A percentile compares a stretch with the other conserved stretches of the same genome.
Conservation (phyloP, 2,888 invertebrate species). For the Himalopsyche kuldschensis region DNA sequence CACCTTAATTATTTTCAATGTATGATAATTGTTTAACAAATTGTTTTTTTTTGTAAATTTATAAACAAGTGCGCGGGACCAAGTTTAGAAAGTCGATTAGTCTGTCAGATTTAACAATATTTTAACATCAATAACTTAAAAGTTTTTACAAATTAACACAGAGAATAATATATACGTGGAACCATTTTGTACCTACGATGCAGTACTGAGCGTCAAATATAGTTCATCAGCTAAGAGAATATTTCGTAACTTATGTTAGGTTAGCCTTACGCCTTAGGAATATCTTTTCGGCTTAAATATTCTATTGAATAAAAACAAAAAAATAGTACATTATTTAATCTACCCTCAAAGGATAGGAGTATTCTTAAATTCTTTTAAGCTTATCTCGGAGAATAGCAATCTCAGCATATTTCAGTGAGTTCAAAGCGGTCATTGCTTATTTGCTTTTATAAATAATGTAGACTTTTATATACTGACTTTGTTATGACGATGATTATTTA, state of each 20-base stretch:
- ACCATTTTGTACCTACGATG: constrained; percentile 20
- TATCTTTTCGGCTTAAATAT: not conserved
- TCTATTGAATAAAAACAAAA: not conserved
- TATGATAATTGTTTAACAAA: not conserved
- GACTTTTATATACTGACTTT: not conserved
- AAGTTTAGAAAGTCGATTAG: constrained; percentile 26
- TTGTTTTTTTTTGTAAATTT: constrained; percentile 10
- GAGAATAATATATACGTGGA: constrained; percentile 2
- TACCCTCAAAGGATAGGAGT: not conserved
- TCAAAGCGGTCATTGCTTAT: not conserved
- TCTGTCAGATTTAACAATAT: constrained; percentile 5
- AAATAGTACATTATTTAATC: not conserved
- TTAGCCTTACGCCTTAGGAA: not conserved
- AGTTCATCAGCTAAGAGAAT: not conserved
- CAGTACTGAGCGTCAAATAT: constrained; percentile 9
- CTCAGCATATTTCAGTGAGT: not conserved
- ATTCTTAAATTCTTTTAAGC: not conserved
- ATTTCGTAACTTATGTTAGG: not conserved
- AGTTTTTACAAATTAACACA: constrained; percentile 8
- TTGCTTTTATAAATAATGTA: not conserved
- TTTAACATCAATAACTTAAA: constrained; percentile 9
- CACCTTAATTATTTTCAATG: not conserved
- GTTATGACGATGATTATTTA: not conserved
- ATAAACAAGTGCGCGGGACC: constrained; percentile 39
- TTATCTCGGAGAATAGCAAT: not conserved